Conservation (phyloP, 1,140 invertebrate genomes). For the Phortica variegata region DNA sequence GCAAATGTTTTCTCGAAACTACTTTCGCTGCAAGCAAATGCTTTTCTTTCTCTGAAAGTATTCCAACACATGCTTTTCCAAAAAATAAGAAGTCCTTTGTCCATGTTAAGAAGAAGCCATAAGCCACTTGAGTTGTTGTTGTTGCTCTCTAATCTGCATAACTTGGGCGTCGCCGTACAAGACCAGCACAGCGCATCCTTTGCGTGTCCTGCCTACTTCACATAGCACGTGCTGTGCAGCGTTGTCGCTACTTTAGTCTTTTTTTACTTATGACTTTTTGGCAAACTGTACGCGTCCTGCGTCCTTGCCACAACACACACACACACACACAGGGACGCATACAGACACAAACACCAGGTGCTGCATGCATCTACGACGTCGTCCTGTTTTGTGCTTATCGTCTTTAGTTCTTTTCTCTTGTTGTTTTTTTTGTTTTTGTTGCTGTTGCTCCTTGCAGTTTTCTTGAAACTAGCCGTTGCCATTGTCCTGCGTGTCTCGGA, state of each 20-base stretch:
- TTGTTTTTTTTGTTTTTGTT: slow-evolving; percentile 16
- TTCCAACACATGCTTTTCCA: no score
- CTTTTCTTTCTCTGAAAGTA: no score
- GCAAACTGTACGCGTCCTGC: slow-evolving; percentile 25
- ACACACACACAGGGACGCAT: not conserved
- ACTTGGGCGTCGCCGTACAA: not conserved
- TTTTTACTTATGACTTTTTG: no score
- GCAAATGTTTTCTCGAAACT: no score
- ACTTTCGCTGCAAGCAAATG: no score
- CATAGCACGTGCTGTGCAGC: slow-evolving; percentile 21
- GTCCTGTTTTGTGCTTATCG: not conserved
- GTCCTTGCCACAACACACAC: not conserved
- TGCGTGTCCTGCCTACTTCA: not conserved
- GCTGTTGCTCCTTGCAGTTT: no score
- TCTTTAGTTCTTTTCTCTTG: slow-evolving; percentile 33
- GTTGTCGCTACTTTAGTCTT: no score
- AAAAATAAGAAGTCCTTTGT: no score
- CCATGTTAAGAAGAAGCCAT: not conserved
- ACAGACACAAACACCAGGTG: slow-evolving; percentile 24
- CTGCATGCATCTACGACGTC: slow-evolving; percentile 19
- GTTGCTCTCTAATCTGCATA: not conserved
- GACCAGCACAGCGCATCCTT: not conserved
- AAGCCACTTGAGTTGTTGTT: not conserved
- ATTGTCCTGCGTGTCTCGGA: not conserved
- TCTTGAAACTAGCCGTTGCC: slow-evolving; percentile 5